Conservation (phyloP, 1,140 invertebrate genomes). For the Listronotus bonariensis region DNA sequence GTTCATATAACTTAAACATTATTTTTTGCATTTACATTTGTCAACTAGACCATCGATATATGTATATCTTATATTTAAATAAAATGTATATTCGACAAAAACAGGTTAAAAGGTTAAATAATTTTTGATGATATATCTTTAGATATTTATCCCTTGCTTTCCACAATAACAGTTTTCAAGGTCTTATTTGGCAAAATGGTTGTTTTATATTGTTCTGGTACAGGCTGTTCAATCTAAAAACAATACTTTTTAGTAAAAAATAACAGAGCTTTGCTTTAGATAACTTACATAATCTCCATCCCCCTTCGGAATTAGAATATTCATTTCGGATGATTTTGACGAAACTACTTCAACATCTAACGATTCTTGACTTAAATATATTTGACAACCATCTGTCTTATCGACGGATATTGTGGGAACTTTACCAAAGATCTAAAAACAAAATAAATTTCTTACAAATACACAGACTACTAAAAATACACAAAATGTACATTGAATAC, state of each 20-base stretch:
- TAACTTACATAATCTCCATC: constrained; percentile 80
- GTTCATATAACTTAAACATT: no score
- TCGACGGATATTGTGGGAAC: constrained; percentile 97
- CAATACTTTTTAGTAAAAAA: neutral
- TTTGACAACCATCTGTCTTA: constrained; percentile 98
- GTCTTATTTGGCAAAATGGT: constrained; percentile 70
- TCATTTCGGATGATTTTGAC: constrained; percentile 99
- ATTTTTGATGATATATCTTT: no score
- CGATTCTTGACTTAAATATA: constrained; percentile 91
- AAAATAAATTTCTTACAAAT: constrained; percentile 10
- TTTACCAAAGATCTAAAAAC: constrained; percentile 52
- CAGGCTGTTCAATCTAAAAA: constrained; percentile 72
- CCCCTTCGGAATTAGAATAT: constrained; percentile 86
- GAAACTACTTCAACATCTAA: constrained; percentile 87
- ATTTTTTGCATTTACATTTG: no score
- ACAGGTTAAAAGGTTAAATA: no score
- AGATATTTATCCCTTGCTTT: constrained; percentile 68
- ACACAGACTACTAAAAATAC: no score
- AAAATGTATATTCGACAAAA: no score
- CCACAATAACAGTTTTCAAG: constrained; percentile 71
- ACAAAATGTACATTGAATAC: no score
- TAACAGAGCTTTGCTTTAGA: neutral
- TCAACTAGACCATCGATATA: no score
- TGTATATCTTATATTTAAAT: no score
- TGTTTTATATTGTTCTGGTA: constrained; percentile 98